Percentiles rank a stretch among this genome's conserved stretches.
Evolutionary conservation across 2,888 invertebrate genomes (phyloP).

Genomic region (Tribolium freemani): DNA sequence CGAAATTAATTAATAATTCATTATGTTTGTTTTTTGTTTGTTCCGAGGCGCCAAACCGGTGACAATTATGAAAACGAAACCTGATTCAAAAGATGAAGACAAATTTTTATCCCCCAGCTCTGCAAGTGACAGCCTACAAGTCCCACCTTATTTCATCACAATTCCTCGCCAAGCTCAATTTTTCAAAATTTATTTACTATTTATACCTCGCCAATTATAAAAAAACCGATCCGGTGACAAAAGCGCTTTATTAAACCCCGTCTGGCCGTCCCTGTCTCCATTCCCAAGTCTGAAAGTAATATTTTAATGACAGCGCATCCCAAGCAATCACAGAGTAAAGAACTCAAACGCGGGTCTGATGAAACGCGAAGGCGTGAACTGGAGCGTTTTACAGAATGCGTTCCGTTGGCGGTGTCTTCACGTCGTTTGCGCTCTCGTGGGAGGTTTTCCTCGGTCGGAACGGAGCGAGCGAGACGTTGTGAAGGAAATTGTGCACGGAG

Average conservation of each 20-base stretch:
- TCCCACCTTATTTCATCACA: neutral
- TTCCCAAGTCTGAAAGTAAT: slow-evolving; percentile 40
- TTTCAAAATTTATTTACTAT: neutral
- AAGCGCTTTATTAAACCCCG: neutral
- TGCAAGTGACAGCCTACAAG: neutral
- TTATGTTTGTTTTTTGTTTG: too few species aligned
- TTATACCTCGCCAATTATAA: neutral
- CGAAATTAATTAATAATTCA: too few species aligned
- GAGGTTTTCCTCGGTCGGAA: neutral
- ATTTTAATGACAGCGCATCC: slow-evolving; percentile 48
- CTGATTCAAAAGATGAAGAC: neutral
- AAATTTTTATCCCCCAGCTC: neutral
- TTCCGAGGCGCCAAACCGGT: neutral
- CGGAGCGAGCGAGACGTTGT: neutral
- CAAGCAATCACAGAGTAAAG: slow-evolving; percentile 46
- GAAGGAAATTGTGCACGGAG: slow-evolving; percentile 17
- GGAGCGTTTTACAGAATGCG: slow-evolving; percentile 38
- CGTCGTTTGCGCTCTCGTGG: neutral
- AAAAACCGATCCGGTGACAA: neutral
- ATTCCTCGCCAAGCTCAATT: neutral
- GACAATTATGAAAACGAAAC: neutral
- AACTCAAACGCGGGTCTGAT: slow-evolving; percentile 46
- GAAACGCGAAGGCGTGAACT: slow-evolving; percentile 47
- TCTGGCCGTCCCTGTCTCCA: neutral
- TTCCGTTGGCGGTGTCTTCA: slow-evolving; percentile 5